Evolutionary conservation across 2,888 invertebrate species (phyloP), one percentile per base, ranked within the genome.

Genomic region (Calameuta pallipes): DNA sequence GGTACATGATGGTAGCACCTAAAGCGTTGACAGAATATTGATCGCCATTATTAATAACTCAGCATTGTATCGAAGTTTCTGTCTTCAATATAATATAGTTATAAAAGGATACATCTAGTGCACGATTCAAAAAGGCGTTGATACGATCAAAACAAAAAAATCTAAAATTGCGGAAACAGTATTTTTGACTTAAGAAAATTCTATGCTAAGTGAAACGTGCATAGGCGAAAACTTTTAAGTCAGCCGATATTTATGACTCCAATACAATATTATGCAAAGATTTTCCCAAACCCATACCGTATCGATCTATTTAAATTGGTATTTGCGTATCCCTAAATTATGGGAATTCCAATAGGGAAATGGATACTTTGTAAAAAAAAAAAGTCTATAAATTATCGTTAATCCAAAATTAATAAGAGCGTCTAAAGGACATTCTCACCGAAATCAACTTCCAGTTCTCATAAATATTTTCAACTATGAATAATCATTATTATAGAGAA

Each of bases 21-120:
- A 73, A 80, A 80, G 75, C 80, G 78, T 77, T 75, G 79, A 71
- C 81, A 76, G 82, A 81, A 84, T 81, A 83, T 82, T 84, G 80
- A 85, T 80, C 82, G 75, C 73, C 80, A 82, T 85, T 85, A 85
- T 85, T 85, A 85, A 86, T 86, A 85, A 84, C 82, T 79, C 74
- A 73, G 80, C 79, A 79, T 80, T 78, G 80, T 80, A 81, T 79
- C 69, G 75, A 78, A 74, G 73, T 75, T 73, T 80, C 76, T 36
- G 75, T 69, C 76, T 71, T 69, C 37, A 11, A 69, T 56, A 23
- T 56, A 23, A 56, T 56, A 56, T 56, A 56, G 56, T 56, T 56
- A 56, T 56, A 56, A 56, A 9, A 56, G 56, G 23, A 23, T 56
- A 56, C 56, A 23, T 56, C 56, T 9, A 41, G 41, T 15, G 23